These are phyloP conservation scores for Nebria ingens DNA, from an alignment of 1,140 invertebrate genomes.

Conservation along the genomic window DNA sequence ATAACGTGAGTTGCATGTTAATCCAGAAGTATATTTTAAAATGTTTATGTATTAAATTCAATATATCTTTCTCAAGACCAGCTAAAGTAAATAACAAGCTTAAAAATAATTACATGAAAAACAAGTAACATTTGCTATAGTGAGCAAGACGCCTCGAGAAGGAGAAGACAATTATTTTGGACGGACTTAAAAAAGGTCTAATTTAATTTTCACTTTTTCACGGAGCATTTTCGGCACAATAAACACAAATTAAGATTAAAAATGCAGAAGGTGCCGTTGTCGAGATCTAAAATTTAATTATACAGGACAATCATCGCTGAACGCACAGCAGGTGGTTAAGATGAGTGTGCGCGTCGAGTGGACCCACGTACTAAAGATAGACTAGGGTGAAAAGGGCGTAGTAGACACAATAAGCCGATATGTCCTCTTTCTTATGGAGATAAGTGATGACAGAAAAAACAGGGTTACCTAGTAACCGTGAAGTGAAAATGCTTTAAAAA, in stretches of 20 bases:
- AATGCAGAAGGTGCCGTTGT: conserved; percentile 8
- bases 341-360: background rate
- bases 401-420: too few relatives aligned
- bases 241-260: conserved; percentile 8
- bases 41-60: background rate
- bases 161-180: conserved; percentile 4
- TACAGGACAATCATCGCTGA: background rate
- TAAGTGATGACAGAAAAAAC: too few relatives aligned
- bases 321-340: conserved; percentile 4
- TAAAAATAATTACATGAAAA: background rate
- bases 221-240: background rate
- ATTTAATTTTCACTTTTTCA: conserved; percentile 9
- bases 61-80: background rate
- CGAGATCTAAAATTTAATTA: conserved; percentile 8
- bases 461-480: too few relatives aligned
- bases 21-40: background rate
- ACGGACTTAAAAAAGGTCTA: background rate
- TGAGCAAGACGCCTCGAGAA: background rate
- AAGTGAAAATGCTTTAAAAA: too few relatives aligned
- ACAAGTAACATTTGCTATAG: background rate
- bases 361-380: too few relatives aligned
- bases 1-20: too few relatives aligned
- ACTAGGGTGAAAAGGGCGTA: too few relatives aligned
- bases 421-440: too few relatives aligned
- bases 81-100: background rate